Evolutionary conservation across 1,140 invertebrate genomes (phyloP), one percentile per base, ranked within the genome.

Genomic region (Patella vulgata): DNA sequence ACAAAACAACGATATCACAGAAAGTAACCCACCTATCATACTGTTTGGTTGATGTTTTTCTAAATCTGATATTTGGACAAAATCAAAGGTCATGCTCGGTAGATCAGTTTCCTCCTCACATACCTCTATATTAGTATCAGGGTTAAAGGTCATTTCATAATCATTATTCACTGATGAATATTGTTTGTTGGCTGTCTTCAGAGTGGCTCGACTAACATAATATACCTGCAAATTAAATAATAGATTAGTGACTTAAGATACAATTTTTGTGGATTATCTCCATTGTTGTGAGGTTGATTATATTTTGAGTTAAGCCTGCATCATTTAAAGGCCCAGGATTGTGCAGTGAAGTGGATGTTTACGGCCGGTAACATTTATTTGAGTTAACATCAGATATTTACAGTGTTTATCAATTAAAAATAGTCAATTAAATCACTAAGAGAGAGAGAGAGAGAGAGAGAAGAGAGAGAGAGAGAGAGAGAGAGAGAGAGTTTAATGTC

Each of bases 141-240:
- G 83, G n/a, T 86, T 90, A 71, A 99, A 90, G 0, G 92, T 92
- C 89, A 99, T 92, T 79, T 99, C 97, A 79, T 98, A 99, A 80
- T 98, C 95, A 83, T 98, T 95, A 48, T 95, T 93, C 12, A 97
- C 80, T 43, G 85, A 89, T 17, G 88, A 89, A 77, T 89, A 99
- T 74, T 94, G 89, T 81, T 96, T 97, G 81, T 99, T 98, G 0
- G 96, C 96, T 19, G 91, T 88, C 83, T 97, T 98, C 9, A 98
- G 78, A 23, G 85, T 68, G 56, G 90, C 93, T 66, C 90, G 90
- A 27, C 90, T 92, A 36, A 99, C 90, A 73, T 90, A 97, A 82
- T 96, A 98, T 4, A 97, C 89, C 86, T 95, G 54, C 0, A 48
- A 23, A 47, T 12, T 46, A 47, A 54, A 48, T 39, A 57, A 12